Percentiles rank a stretch among this genome's conserved stretches.
Conservation (phyloP, 2,797 vertebrate species). For the Peromyscus aztecus region DNA sequence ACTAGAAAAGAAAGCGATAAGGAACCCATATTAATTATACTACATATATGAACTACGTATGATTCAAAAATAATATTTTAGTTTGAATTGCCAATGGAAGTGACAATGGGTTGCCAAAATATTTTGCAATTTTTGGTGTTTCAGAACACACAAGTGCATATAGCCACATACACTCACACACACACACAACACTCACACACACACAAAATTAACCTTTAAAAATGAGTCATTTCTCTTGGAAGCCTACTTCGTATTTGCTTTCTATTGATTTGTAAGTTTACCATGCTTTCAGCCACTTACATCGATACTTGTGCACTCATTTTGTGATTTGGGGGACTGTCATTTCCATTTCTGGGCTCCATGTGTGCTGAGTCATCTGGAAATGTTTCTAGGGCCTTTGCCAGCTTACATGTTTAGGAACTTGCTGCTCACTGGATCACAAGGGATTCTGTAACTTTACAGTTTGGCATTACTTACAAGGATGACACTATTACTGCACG, state of each 20-base stretch:
- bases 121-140: slow-evolving; percentile 23
- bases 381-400: background rate
- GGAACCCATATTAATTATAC: background rate
- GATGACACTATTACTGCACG: background rate
- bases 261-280: background rate
- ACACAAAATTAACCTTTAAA: background rate
- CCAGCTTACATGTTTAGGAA: background rate
- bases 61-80: slow-evolving; percentile 33
- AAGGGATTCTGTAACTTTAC: background rate
- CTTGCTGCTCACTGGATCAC: background rate
- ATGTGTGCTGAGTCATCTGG: background rate
- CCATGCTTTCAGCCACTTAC: background rate
- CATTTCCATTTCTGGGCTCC: background rate
- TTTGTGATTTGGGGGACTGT: background rate
- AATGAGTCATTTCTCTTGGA: background rate
- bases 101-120: slow-evolving; percentile 33
- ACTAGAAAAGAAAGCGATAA: background rate
- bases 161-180: background rate
- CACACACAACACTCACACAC: background rate
- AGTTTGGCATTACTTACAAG: slow-evolving; percentile 30
- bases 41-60: background rate
- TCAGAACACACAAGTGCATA: background rate
- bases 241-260: background rate
- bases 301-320: background rate
- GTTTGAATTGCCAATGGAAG: slow-evolving; percentile 32